Evolutionary conservation across 2,888 invertebrate species (phyloP).

Genomic region (Pammene fasciana): DNA sequence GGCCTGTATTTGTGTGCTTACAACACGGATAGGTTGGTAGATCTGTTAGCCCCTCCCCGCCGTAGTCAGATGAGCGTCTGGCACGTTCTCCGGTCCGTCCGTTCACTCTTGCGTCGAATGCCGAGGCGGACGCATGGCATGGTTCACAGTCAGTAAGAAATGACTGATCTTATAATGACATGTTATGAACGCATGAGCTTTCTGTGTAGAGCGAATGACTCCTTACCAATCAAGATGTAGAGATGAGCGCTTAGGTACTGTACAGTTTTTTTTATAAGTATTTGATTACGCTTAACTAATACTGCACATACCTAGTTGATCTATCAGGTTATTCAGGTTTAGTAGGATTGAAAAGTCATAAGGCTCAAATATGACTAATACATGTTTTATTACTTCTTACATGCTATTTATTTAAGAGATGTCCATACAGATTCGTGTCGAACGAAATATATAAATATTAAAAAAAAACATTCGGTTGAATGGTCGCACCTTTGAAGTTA

Average conservation of each 20-base stretch:
- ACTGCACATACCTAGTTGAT: too few species aligned
- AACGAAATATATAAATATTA: too few species aligned
- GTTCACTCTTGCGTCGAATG: constrained; percentile 73
- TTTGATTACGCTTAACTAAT: not conserved
- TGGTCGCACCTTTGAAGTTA: too few species aligned
- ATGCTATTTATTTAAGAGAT: too few species aligned
- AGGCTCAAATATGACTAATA: too few species aligned
- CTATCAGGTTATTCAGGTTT: too few species aligned
- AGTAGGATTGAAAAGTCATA: too few species aligned
- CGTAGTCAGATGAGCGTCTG: constrained; percentile 75
- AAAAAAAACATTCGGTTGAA: too few species aligned
- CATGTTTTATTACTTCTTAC: too few species aligned
- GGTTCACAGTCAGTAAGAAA: constrained; percentile 18
- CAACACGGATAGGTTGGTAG: constrained; percentile 7
- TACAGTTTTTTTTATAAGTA: not conserved
- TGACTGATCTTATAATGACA: constrained; percentile 5
- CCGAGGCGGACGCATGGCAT: constrained; percentile 60
- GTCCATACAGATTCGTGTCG: too few species aligned
- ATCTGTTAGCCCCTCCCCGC: constrained; percentile 37
- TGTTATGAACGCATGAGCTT: not conserved
- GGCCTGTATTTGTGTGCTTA: constrained; percentile 1
- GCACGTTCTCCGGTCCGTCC: constrained; percentile 58
- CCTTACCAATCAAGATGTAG: constrained; percentile 1
- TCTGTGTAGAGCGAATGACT: too few species aligned
- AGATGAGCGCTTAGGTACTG: not conserved